A percentile compares a stretch with the other conserved stretches of the same genome.
These are phyloP conservation scores for Melanaphis sacchari DNA, from an alignment of 1,140 invertebrate species.

Conservation along the genomic window DNA sequence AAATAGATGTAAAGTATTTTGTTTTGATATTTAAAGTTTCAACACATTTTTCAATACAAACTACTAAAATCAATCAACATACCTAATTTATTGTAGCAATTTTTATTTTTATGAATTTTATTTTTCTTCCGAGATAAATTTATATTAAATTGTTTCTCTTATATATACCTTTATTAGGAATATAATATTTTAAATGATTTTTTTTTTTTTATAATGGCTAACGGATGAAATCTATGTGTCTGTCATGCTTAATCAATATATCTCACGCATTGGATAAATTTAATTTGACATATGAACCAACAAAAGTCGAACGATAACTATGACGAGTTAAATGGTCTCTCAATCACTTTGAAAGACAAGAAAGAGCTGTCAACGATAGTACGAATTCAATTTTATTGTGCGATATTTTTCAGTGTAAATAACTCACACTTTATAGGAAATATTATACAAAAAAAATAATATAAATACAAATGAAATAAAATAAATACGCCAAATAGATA, in stretches of 20 bases:
- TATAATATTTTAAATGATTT: background rate
- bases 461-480: background rate
- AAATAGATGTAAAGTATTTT: background rate
- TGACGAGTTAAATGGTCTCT: background rate
- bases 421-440: background rate
- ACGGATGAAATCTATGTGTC: background rate
- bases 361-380: background rate
- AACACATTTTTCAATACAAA: background rate
- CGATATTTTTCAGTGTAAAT: background rate
- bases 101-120: background rate
- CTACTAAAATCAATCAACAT: background rate
- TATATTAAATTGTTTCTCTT: background rate
- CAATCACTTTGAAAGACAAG: background rate
- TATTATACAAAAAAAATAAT: background rate
- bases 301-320: background rate
- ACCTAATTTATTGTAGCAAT: background rate
- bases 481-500: too few species aligned
- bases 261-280: background rate
- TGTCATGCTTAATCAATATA: background rate
- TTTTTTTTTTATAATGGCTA: background rate
- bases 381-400: slow-evolving; percentile 4
- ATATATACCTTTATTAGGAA: background rate
- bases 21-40: background rate
- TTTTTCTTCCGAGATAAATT: background rate
- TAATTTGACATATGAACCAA: background rate